Evolutionary conservation across 2,888 invertebrate genomes (phyloP).

Genomic region (Leuctra nigra): DNA sequence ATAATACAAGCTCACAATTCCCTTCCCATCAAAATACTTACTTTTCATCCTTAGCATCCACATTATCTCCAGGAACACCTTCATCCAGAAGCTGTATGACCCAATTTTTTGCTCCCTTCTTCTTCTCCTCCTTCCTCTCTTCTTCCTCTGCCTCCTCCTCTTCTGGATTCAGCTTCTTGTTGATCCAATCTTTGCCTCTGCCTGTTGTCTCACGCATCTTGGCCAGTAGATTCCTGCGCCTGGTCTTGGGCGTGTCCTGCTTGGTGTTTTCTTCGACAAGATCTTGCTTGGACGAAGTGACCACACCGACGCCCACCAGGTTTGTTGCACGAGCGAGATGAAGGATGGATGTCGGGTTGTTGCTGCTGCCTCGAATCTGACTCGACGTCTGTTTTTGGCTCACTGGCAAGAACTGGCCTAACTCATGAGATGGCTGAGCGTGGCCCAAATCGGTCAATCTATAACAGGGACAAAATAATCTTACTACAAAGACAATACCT

Average conservation of each 20-base stretch:
- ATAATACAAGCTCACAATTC: slow-evolving; percentile 86
- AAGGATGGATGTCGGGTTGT: slow-evolving; percentile 32
- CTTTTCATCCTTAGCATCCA: slow-evolving; percentile 37
- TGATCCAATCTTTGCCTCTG: slow-evolving; percentile 27
- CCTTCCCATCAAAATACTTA: slow-evolving; percentile 55
- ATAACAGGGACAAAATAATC: too few species aligned
- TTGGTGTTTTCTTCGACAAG: slow-evolving; percentile 43
- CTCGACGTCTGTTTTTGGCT: slow-evolving; percentile 33
- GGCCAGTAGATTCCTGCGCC: slow-evolving; percentile 51
- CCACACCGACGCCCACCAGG: slow-evolving; percentile 33
- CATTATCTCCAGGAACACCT: too few species aligned
- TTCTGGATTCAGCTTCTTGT: slow-evolving; percentile 27
- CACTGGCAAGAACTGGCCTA: slow-evolving; percentile 23
- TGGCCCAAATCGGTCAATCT: slow-evolving; percentile 75
- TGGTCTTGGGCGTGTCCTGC: slow-evolving; percentile 54
- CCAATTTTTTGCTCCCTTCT: slow-evolving; percentile 32
- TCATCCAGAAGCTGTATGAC: slow-evolving; percentile 39
- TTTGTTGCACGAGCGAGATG: slow-evolving; percentile 43
- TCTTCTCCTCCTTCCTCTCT: slow-evolving; percentile 34
- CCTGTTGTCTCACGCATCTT: slow-evolving; percentile 37
- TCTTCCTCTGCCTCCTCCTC: slow-evolving; percentile 35
- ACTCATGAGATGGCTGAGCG: slow-evolving; percentile 33
- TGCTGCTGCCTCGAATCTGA: slow-evolving; percentile 25
- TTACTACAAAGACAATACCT: background rate
- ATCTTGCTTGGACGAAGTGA: background rate